Conservation (phyloP, 2,888 invertebrate genomes). For the Abrostola tripartita region DNA sequence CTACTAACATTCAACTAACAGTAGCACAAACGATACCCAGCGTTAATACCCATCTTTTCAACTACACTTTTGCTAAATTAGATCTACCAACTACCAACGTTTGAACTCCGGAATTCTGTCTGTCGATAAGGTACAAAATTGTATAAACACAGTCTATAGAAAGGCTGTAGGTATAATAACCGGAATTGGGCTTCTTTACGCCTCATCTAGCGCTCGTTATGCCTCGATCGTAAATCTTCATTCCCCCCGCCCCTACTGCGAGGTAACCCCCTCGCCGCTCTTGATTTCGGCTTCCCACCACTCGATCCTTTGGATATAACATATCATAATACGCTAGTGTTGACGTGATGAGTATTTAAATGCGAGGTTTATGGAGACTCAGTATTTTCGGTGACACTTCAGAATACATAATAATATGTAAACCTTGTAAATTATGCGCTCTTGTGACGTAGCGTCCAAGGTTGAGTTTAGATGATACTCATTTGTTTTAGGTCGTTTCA, state of each 20-base stretch:
- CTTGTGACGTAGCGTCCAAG: conserved; percentile 7
- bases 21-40: too few relatives aligned
- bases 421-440: conserved; percentile 9
- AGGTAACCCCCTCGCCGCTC: conserved; percentile 55
- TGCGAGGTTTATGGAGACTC: conserved; percentile 39
- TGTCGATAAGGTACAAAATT: conserved; percentile 62
- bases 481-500: too few relatives aligned
- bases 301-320: conserved; percentile 76
- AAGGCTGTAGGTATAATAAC: conserved; percentile 82
- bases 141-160: conserved; percentile 63
- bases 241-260: conserved; percentile 66
- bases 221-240: conserved; percentile 87
- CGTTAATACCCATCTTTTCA: background rate
- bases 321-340: conserved; percentile 72
- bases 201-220: conserved; percentile 88
- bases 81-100: background rate
- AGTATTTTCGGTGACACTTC: conserved; percentile 30
- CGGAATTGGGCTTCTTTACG: conserved; percentile 87
- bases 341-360: conserved; percentile 65
- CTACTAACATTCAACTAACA: too few relatives aligned
- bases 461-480: background rate
- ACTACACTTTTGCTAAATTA: background rate
- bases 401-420: conserved; percentile 38
- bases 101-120: conserved; percentile 23
- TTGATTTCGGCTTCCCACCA: conserved; percentile 75